Conservation (phyloP, 2,888 invertebrate species). For the Himalopsyche japonica region DNA sequence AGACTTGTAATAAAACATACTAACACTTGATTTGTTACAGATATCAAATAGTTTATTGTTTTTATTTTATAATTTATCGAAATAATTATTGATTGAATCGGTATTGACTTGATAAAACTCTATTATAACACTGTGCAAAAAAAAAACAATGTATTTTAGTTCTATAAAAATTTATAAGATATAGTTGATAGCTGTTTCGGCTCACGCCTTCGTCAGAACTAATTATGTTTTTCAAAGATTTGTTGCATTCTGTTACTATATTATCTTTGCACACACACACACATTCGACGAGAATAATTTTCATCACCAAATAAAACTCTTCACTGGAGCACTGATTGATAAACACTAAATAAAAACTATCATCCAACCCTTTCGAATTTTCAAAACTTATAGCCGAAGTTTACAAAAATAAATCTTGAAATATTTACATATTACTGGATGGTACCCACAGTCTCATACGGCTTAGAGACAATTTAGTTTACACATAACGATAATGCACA, state of each 20-base stretch:
- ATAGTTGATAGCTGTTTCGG: too few relatives aligned
- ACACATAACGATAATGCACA: conserved; percentile 27
- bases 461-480: conserved; percentile 37
- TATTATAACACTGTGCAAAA: too few relatives aligned
- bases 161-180: too few relatives aligned
- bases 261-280: background rate
- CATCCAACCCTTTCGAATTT: conserved; percentile 20
- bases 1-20: too few relatives aligned
- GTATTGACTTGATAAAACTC: too few relatives aligned
- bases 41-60: too few relatives aligned
- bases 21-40: too few relatives aligned
- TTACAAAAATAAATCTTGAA: conserved; percentile 23
- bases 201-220: too few relatives aligned
- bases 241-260: background rate
- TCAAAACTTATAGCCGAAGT: conserved; percentile 16
- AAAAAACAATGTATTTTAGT: too few relatives aligned
- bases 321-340: conserved; percentile 6
- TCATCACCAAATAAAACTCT: background rate
- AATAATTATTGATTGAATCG: too few relatives aligned
- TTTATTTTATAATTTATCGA: too few relatives aligned
- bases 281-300: background rate
- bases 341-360: conserved; percentile 14
- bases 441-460: conserved; percentile 25
- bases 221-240: too few relatives aligned
- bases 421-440: conserved; percentile 28